Base-by-base conservation (phyloP, 2,888 invertebrate species). In the Drosophila barbarae region DNA sequence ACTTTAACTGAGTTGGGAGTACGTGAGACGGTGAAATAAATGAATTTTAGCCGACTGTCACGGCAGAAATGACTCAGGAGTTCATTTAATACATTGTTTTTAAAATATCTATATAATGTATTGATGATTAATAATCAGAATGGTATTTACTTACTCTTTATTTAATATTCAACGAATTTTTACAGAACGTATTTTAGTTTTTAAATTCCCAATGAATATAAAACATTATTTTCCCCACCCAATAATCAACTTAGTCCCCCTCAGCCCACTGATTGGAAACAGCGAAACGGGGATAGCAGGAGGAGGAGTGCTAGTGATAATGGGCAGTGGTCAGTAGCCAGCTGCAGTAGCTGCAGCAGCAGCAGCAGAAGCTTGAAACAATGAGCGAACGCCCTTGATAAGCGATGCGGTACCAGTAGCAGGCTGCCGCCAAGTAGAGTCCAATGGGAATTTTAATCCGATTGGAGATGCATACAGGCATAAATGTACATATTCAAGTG, bases 401-500 rank as follows among this genome's bases (percentile, higher is more conserved):
- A 60, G 68, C 30, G 34, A 28, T 38, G 32, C 23, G 66, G 52
- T 68, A 49, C 49, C 67, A 68, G 67, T 67, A 36, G 52, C 59
- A n/a, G 58, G 6, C 39, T 52, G 58, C 26, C 50, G 30, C 57
- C 55, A 39, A 50, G 35, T 30, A 35, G 15, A 59, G 36, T 63
- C 18, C 46, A 47, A 35, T 36, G 28, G 21, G 58, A 47, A 54
- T 47, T 8, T 47, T 47, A 32, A 46, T 46, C 46, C 46, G 46
- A 46, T 46, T 46, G 46, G 18, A 32, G 18, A 46, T 30, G 13
- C 30, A 18, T 13, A 13, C 46, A 13, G 8, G 8, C 26, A 18
- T 30, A 12, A 10, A 7, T 13, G 3, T 23, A 13, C 30, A 21
- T 21, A 21, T 32, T 47, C 21, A 32, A 32, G 13, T 13, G 13